phyloP scores from a whole-genome alignment of 1,140 invertebrate genomes.

The Vanessa tameamea region DNA sequence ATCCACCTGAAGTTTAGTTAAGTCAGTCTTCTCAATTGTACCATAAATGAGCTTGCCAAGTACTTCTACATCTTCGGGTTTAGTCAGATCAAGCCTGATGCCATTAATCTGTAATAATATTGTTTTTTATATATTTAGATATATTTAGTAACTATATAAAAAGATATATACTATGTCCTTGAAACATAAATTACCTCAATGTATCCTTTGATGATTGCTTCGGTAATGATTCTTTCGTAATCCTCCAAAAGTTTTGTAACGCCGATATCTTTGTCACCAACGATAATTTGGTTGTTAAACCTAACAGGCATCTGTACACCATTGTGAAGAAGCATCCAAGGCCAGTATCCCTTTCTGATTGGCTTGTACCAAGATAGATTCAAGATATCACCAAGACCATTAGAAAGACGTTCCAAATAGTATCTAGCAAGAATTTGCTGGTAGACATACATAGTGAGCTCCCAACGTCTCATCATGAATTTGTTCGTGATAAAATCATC shows the following conservation, averaged over 20 bases:
- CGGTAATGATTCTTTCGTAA: constrained; percentile 83
- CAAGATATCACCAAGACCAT: constrained; percentile 81
- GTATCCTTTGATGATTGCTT: constrained; percentile 84
- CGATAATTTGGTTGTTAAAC: constrained; percentile 81
- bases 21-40: constrained; percentile 57
- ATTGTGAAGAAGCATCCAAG: constrained; percentile 83
- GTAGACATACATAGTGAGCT: constrained; percentile 82
- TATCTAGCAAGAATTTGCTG: constrained; percentile 84
- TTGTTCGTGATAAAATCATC: constrained; percentile 75
- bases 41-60: constrained; percentile 68
- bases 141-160: neutral
- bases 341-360: constrained; percentile 83
- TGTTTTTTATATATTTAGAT: neutral
- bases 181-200: constrained; percentile 68
- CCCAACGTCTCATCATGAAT: constrained; percentile 81
- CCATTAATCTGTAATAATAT: constrained; percentile 60
- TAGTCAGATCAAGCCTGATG: constrained; percentile 57
- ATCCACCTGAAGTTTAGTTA: constrained; percentile 48
- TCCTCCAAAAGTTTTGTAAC: constrained; percentile 77
- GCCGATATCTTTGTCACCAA: constrained; percentile 76
- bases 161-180: neutral
- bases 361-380: constrained; percentile 77
- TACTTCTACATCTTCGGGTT: constrained; percentile 61
- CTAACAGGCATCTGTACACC: constrained; percentile 84
- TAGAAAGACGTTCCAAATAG: constrained; percentile 84